Base-by-base conservation (phyloP, 2,113 vertebrate species). In the Numida meleagris region DNA sequence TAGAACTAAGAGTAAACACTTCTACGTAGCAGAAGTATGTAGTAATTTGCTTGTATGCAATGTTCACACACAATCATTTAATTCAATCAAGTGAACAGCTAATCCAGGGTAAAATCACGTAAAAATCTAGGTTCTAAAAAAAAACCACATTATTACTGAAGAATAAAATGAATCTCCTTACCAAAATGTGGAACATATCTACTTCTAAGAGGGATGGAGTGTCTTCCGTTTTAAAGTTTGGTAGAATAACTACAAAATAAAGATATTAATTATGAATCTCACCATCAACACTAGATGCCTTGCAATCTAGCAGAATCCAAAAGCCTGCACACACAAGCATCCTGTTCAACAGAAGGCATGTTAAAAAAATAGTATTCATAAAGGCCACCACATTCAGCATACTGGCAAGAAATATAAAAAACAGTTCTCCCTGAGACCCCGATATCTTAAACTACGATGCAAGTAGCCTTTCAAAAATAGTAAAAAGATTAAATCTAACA, bases 151-250 rank as follows among this genome's bases (percentile, higher is more conserved):
- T 70, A 82, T 45, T n/a, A 63, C 51, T 4, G 5, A 89, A 91
- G 31, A 80, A 71, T 40, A 87, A 95, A 71, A 58, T 71, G 9
- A 90, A 62, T 12, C 50, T 38, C 93, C 98, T 97, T 98, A 99
- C 99, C 98, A 99, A 97, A 82, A 99, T 63, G 96, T 99, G 99
- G 97, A 99, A 99, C 55, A 98, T 98, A 97, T 99, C 99, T 92
- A 99, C 97, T 96, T 99, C 99, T 88, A 99, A 97, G 85, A 99
- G 94, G 58, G 98, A 99, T 38, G 99, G 98, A 45, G 98, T 98
- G 84, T 97, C 98, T 87, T 99, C 98, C 83, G 96, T 97, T 97
- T 98, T 97, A 88, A 98, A 88, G 77, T 94, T 93, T 20, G 99
- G 99, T 53, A 99, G 95, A 95, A 99, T 94, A 93, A 98, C 99